Evolutionary conservation across 1,140 invertebrate species (phyloP).

Genomic region (Pomacea maculata): DNA sequence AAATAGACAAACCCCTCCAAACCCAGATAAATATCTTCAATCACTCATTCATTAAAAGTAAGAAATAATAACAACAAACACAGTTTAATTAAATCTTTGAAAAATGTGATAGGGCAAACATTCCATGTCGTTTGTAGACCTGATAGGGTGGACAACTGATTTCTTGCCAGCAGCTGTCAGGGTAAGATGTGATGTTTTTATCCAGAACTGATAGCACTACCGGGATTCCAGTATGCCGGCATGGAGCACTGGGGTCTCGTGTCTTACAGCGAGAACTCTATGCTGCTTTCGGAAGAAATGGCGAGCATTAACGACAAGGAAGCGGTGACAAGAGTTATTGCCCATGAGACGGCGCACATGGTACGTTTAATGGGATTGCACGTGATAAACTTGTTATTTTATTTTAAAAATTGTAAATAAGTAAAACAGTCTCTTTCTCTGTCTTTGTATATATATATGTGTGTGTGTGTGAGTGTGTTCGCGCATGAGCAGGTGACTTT

Average conservation of each 20-base stretch:
- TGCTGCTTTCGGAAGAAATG: slow-evolving; percentile 78
- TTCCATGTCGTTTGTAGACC: no score
- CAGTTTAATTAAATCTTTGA: no score
- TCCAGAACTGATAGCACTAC: slow-evolving; percentile 89
- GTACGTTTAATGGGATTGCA: slow-evolving; percentile 59
- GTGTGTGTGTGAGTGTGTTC: slow-evolving; percentile 10
- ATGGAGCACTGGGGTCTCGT: slow-evolving; percentile 96
- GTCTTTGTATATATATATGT: slow-evolving; percentile 4
- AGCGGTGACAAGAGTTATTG: slow-evolving; percentile 71
- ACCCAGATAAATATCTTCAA: no score
- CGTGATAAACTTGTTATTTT: no score
- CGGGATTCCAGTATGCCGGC: slow-evolving; percentile 92
- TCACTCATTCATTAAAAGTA: no score
- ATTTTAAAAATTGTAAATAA: neutral
- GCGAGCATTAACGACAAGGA: slow-evolving; percentile 77
- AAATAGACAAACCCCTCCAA: no score
- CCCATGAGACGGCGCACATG: slow-evolving; percentile 67
- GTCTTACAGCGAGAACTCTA: slow-evolving; percentile 81
- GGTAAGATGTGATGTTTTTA: neutral
- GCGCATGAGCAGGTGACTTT: neutral
- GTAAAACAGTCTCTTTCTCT: neutral
- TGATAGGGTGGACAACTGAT: neutral
- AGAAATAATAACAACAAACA: no score
- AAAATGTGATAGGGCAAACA: no score
- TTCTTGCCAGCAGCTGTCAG: neutral